Evolutionary conservation across 2,113 vertebrate species (phyloP).

Genomic region (Phoenicopterus ruber): DNA sequence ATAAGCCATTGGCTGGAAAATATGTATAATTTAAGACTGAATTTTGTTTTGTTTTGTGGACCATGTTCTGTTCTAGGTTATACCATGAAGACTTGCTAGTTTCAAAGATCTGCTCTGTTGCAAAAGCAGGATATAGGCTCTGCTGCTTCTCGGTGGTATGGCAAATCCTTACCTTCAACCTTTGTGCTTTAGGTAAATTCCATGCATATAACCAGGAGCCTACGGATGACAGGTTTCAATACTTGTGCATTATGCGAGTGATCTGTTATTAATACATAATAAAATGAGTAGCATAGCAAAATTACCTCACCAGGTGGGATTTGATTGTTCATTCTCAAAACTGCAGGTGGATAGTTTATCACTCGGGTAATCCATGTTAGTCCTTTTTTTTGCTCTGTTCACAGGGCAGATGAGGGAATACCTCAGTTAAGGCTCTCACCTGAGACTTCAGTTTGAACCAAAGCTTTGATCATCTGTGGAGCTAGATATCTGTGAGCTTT

Average conservation of each 20-base stretch:
- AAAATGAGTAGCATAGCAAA: neutral
- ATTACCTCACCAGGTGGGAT: neutral
- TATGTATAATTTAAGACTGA: neutral
- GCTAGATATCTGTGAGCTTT: neutral
- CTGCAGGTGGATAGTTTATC: neutral
- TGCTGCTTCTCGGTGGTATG: neutral
- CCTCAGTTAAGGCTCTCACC: neutral
- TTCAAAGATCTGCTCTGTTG: neutral
- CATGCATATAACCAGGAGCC: neutral
- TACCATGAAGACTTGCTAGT: neutral
- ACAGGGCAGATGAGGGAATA: neutral
- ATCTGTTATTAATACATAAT: neutral
- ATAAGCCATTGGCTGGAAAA: neutral
- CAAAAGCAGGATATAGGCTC: neutral
- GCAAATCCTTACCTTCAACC: neutral
- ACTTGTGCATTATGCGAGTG: neutral
- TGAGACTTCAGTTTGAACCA: neutral
- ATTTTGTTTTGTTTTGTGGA: neutral
- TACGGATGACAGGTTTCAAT: neutral
- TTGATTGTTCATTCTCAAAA: neutral
- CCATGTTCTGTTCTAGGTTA: neutral
- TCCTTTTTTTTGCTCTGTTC: neutral
- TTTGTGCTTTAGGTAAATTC: neutral
- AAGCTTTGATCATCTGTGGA: neutral
- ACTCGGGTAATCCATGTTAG: fast-evolving